Evolutionary conservation across 2,113 vertebrate genomes (phyloP), one percentile per base, ranked within the genome.

Genomic region (Ammospiza nelsoni): DNA sequence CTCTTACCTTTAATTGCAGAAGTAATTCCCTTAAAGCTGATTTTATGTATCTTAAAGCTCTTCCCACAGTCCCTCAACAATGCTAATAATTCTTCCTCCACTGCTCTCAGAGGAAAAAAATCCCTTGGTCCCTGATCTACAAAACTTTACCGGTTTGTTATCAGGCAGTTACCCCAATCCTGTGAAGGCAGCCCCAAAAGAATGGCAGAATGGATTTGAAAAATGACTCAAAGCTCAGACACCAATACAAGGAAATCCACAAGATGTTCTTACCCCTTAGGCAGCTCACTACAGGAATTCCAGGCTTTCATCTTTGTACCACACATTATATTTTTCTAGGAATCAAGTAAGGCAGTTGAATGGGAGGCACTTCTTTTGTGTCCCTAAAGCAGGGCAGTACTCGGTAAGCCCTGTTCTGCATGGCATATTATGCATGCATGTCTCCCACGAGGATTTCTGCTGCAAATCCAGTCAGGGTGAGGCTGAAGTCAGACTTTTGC

Each of bases 351-450:
- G 69, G 39, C 46, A 16, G 31, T 15, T 62, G 62, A 72, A 72
- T 2, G 6, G 31, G 27, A 82, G 15, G 11, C 67, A 31, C 48
- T 78, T 43, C 76, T 77, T 69, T 49, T 59, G 33, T 27, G 23
- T 29, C 35, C 55, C 62, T 37, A 48, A 49, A 33, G 29, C 59
- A 59, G 24, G 31, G 61, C 31, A 79, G 28, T 1, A 0, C 28
- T 44, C 5, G 1, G 33, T 0, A 22, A 86, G 52, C 8, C 43
- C 14, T 33, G 68, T 68, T 69, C 67, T 24, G 19, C n/a, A 21
- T 12, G 35, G 49, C 29, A 71, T 23, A 11, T 18, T 15, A 52
- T 15, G 5, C 0, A 0, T 10, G 8, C 33, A 49, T 31, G 33
- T 39, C 57, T 66, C 23, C 35, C n/a, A 14, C 2, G 8, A 91